Evolutionary conservation across 2,113 vertebrate genomes (phyloP).

Genomic region (Coregonus clupeaformis): DNA sequence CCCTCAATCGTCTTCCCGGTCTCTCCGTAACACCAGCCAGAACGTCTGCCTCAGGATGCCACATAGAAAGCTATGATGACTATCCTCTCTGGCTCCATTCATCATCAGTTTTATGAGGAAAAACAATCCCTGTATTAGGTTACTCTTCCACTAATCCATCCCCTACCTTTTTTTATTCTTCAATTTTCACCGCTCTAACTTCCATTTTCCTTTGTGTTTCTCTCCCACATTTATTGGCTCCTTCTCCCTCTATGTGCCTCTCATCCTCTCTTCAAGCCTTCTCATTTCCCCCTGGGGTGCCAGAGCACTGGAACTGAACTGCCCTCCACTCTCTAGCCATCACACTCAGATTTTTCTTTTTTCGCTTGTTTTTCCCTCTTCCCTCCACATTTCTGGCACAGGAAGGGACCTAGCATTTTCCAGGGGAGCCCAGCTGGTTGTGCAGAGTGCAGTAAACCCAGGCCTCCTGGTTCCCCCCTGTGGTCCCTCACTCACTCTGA

Average conservation of each 20-base stretch:
- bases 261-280: background rate
- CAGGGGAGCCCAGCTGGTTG: constrained; percentile 16
- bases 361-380: background rate
- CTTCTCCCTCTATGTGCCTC: background rate
- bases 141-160: background rate
- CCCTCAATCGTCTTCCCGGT: background rate
- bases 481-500: constrained; percentile 33
- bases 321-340: constrained; percentile 6
- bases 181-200: background rate
- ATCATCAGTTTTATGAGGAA: background rate
- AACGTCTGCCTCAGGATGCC: background rate
- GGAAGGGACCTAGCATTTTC: constrained; percentile 50
- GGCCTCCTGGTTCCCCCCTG: constrained; percentile 47
- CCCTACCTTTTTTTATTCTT: background rate
- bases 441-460: constrained; percentile 30
- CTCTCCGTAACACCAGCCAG: background rate
- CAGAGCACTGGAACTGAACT: constrained; percentile 13
- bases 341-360: constrained; percentile 29
- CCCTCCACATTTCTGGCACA: constrained; percentile 46
- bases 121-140: background rate
- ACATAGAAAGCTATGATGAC: background rate
- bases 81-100: background rate
- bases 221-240: background rate
- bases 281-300: constrained; percentile 5
- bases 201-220: constrained; percentile 33